These are phyloP conservation scores for Falco cherrug DNA, from an alignment of 2,797 vertebrate genomes.

Conservation along the genomic window DNA sequence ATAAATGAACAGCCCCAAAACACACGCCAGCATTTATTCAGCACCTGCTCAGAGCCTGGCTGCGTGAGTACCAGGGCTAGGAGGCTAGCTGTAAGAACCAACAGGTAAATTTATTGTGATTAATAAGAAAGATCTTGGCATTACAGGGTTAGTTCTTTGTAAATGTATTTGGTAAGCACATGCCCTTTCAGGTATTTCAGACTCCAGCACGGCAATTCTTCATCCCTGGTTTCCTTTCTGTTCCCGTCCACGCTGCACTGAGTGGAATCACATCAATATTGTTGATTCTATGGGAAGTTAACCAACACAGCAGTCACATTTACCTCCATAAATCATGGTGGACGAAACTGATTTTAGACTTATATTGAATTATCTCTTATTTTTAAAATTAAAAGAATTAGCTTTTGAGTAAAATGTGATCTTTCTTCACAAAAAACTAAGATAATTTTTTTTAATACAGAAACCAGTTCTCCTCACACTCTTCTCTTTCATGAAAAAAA, in stretches of 20 bases:
- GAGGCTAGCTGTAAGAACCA: background rate
- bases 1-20: background rate
- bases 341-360: background rate
- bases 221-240: background rate
- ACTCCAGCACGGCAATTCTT: background rate
- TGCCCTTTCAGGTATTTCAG: background rate
- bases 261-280: background rate
- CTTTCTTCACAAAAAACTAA: background rate
- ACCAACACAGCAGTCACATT: background rate
- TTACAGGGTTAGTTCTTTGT: background rate
- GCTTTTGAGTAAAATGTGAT: background rate
- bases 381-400: background rate
- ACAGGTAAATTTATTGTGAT: background rate
- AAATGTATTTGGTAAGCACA: background rate
- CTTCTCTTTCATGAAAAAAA: background rate
- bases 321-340: background rate
- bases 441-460: background rate
- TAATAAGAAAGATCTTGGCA: background rate
- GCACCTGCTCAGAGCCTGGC: rapidly evolving
- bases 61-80: rapidly evolving
- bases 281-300: background rate
- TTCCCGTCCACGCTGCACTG: background rate
- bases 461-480: background rate
- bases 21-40: background rate
- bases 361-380: background rate